Base-by-base conservation (phyloP, 2,113 vertebrate genomes). In the Pollimyrus isidori region DNA sequence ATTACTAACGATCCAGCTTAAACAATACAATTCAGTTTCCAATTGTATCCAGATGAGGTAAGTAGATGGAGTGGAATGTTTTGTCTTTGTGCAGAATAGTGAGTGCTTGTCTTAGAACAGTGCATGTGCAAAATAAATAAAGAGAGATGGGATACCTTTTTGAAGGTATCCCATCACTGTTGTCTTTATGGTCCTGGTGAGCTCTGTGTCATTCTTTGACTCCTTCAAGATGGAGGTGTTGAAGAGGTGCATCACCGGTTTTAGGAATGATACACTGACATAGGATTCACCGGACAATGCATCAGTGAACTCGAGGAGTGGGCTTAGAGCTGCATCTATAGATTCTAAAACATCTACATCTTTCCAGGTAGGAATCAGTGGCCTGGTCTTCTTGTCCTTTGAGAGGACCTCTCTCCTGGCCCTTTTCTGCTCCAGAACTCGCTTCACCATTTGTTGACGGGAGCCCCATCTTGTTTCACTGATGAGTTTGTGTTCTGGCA, bases 401-500 rank as follows among this genome's bases (percentile, higher is more conserved):
- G 56, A 58, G 56, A 58, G 56, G 56, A 58, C 56, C 56, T 58
- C 56, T 58, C 21, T 2, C 4, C 7, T 58, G 56, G 56, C 56
- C 56, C 56, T 58, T 15, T 88, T 53, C 87, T 88, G 87, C 58
- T 88, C 53, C 50, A 88, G 87, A 45, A 82, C 26, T 42, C 46
- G 19, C 82, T 56, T 26, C 56, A 23, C 56, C 56, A 58, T 58
- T 58, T 58, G 56, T 23, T 58, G 21, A 58, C 56, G 6, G 56
- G 56, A 58, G 56, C 56, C 56, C 56, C 6, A 58, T 58, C 56
- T 0, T 58, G 56, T 58, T 58, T n/a, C n/a, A n/a, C n/a, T n/a
- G n/a, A n/a, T n/a, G n/a, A n/a, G 56, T 4, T 58, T 19, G 23
- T 58, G 23, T 21, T 23, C 56, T 58, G 56, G 23, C 23, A 21